phyloP scores from a whole-genome alignment of 2,888 invertebrate species.

The Coenonympha glycerion region DNA sequence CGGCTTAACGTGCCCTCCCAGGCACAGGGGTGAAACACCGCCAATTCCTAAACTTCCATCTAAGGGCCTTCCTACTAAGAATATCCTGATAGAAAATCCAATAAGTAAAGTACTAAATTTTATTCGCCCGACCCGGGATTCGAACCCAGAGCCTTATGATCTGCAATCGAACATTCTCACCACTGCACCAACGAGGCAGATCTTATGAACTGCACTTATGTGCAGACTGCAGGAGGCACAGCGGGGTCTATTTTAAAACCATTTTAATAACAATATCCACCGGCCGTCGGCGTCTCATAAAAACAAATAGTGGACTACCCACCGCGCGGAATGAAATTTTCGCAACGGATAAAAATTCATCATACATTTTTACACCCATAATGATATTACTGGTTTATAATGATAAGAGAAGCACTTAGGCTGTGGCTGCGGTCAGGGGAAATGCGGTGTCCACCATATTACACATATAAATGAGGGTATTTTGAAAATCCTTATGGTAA shows the following conservation, averaged over 20 bases:
- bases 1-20: too few relatives aligned
- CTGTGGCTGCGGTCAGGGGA: constrained; percentile 35
- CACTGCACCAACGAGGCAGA: too few relatives aligned
- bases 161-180: too few relatives aligned
- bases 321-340: constrained; percentile 41
- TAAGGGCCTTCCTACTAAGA: too few relatives aligned
- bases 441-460: constrained; percentile 37
- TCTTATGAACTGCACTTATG: too few relatives aligned
- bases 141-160: too few relatives aligned
- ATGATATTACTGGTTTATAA: constrained; percentile 17
- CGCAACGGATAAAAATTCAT: neutral
- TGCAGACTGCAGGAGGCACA: constrained; percentile 39
- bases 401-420: constrained; percentile 3
- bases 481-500: constrained; percentile 11
- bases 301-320: constrained; percentile 56
- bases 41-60: too few relatives aligned
- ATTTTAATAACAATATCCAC: constrained; percentile 55
- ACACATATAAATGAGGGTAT: constrained; percentile 4
- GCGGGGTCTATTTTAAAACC: constrained; percentile 40
- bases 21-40: too few relatives aligned
- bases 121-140: too few relatives aligned
- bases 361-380: constrained; percentile 2
- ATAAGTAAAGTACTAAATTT: too few relatives aligned
- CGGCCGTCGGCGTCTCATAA: constrained; percentile 49
- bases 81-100: too few relatives aligned